Base-by-base conservation (phyloP, 2,797 vertebrate species). In the Lycodopsis pacificus region DNA sequence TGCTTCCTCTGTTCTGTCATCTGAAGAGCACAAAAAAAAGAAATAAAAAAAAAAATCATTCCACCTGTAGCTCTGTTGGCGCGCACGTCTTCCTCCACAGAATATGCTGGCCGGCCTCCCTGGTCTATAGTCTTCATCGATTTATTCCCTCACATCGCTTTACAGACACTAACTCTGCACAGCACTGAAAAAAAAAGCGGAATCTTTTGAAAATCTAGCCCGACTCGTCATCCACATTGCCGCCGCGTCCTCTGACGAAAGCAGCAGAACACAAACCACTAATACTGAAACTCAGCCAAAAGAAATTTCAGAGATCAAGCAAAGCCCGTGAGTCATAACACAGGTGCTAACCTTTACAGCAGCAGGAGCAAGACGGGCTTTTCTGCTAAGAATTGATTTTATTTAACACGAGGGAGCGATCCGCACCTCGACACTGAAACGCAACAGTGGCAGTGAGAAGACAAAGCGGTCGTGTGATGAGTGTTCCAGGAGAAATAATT, bases 1-100 rank as follows among this genome's bases (percentile, higher is more conserved):
- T 99, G 98, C 93, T 99, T 99, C 94, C 98, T 97, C 93, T 99
- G 98, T 82, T 99, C 98, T 1, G 98, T 99, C 98, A 99, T 99
- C 98, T 99, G 95, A 89, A 82, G 71, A 77, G n/a, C 27, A 84
- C 9, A 84, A 81, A 51, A 66, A 66, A 20, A 13, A 46, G 32
- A 19, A 27, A 17, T 7, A 34, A 34, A 0, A 10, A 34, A 34
- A 0, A 10, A 17, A 30, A 58, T 49, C 48, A 48, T 80, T 94
- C 92, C 56, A 81, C 71, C 61, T 51, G 58, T 67, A 67, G 62
- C 38, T 86, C 61, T 73, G 62, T 9, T 5, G 11, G 25, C 30
- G n/a, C 36, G 10, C 48, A 40, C 14, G 34, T 82, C 75, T 0
- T 76, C 59, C 30, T 78, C 69, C 11, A 38, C 49, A 44, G 20